phyloP scores from a whole-genome alignment of 2,888 invertebrate genomes.

The Bombylius major region DNA sequence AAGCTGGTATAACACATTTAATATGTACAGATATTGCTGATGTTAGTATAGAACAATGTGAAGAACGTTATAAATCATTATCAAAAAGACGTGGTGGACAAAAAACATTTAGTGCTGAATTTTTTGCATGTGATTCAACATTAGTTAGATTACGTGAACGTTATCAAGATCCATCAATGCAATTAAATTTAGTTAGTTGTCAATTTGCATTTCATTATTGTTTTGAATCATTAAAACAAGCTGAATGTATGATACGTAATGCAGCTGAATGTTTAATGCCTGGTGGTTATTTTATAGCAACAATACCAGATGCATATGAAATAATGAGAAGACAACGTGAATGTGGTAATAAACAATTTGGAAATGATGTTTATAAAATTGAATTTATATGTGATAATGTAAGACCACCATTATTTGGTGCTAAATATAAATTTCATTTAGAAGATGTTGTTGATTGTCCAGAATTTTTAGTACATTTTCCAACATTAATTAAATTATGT shows the following conservation, averaged over 20 bases:
- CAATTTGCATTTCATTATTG: slow-evolving; percentile 98
- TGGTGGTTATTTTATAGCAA: slow-evolving; percentile 94
- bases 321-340: slow-evolving; percentile 63
- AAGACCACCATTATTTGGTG: slow-evolving; percentile 80
- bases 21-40: slow-evolving; percentile 90
- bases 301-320: slow-evolving; percentile 87
- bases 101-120: slow-evolving; percentile 71
- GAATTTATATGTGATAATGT: slow-evolving; percentile 54
- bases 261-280: slow-evolving; percentile 77
- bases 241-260: slow-evolving; percentile 85
- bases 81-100: slow-evolving; percentile 28
- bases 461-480: slow-evolving; percentile 93
- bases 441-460: slow-evolving; percentile 98
- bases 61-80: slow-evolving; percentile 67
- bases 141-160: slow-evolving; percentile 63
- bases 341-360: slow-evolving; percentile 46
- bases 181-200: slow-evolving; percentile 84
- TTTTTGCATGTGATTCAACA: slow-evolving; percentile 86
- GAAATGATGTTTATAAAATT: slow-evolving; percentile 67
- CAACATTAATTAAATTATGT: slow-evolving; percentile 62
- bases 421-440: slow-evolving; percentile 87
- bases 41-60: slow-evolving; percentile 83
- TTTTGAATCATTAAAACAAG: slow-evolving; percentile 80
- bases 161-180: slow-evolving; percentile 62
- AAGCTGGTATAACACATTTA: slow-evolving; percentile 64